Conservation (phyloP, 1,140 invertebrate species). For the Micrasema longulum region DNA sequence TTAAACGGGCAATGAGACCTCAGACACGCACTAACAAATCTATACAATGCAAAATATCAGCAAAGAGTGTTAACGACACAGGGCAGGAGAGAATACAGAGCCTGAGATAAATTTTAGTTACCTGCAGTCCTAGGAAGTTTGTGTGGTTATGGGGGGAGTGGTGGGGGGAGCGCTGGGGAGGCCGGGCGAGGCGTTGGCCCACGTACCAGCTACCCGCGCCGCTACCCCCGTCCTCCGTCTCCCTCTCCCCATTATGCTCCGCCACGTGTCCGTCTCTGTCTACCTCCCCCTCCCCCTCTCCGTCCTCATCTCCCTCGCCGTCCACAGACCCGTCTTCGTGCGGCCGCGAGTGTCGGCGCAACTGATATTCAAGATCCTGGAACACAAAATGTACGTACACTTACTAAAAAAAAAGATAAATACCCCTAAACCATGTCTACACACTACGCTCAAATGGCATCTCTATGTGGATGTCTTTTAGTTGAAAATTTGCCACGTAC, state of each 20-base stretch:
- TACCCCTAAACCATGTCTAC: no score
- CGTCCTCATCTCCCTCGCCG: constrained; percentile 52
- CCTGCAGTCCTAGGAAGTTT: constrained; percentile 68
- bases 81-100: neutral
- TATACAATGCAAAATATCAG: no score
- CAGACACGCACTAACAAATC: no score
- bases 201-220: constrained; percentile 80
- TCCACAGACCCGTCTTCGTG: constrained; percentile 53
- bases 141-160: constrained; percentile 67
- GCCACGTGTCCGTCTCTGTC: constrained; percentile 27
- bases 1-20: constrained; percentile 50
- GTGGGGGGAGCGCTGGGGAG: constrained; percentile 67
- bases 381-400: neutral
- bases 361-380: constrained; percentile 86
- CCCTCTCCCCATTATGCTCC: constrained; percentile 52
- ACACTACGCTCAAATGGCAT: no score
- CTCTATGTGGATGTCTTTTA: no score
- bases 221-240: constrained; percentile 54
- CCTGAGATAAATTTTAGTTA: no score
- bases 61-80: neutral
- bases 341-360: constrained; percentile 71
- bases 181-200: constrained; percentile 80
- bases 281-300: constrained; percentile 51
- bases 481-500: no score
- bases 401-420: no score